Evolutionary conservation across 2,797 vertebrate species (phyloP).

Genomic region (Helostoma temminkii): DNA sequence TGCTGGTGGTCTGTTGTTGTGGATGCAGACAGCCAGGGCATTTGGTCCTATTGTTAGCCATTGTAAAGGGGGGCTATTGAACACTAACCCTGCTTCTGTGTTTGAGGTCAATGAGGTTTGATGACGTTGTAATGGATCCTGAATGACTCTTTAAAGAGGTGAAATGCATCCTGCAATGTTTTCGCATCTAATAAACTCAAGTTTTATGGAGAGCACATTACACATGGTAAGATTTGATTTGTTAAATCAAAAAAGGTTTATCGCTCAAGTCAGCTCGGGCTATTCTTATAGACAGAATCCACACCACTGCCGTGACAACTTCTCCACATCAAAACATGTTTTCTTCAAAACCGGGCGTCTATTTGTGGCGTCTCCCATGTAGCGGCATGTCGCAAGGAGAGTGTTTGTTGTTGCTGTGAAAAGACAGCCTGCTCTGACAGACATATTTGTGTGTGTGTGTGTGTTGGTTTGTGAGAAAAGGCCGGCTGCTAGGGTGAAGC

Average conservation of each 20-base stretch:
- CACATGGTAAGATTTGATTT: slow-evolving; percentile 2
- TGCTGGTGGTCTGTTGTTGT: slow-evolving; percentile 81
- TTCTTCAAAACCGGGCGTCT: slow-evolving; percentile 61
- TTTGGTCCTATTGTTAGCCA: slow-evolving; percentile 84
- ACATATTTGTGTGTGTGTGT: slow-evolving; percentile 34
- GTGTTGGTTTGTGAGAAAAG: slow-evolving; percentile 46
- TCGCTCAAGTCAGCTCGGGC: background rate
- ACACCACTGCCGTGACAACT: slow-evolving; percentile 49
- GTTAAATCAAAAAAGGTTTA: slow-evolving; percentile 31
- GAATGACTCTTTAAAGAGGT: slow-evolving; percentile 69
- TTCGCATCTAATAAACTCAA: slow-evolving; percentile 34
- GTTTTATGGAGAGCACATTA: slow-evolving; percentile 20
- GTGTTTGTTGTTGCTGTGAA: slow-evolving; percentile 73
- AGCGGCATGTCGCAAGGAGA: slow-evolving; percentile 69
- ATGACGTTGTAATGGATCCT: slow-evolving; percentile 72
- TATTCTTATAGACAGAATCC: slow-evolving; percentile 34
- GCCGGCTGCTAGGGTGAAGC: slow-evolving; percentile 68
- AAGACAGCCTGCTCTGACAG: slow-evolving; percentile 60
- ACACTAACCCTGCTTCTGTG: slow-evolving; percentile 57
- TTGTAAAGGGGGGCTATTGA: slow-evolving; percentile 72
- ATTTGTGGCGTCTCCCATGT: slow-evolving; percentile 73
- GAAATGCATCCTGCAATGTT: slow-evolving; percentile 32
- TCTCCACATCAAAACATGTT: slow-evolving; percentile 69
- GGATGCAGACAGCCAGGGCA: slow-evolving; percentile 76
- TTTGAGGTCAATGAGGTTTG: slow-evolving; percentile 73